phyloP scores from a whole-genome alignment of 2,113 vertebrate species.

The Cephalopterus ornatus region DNA sequence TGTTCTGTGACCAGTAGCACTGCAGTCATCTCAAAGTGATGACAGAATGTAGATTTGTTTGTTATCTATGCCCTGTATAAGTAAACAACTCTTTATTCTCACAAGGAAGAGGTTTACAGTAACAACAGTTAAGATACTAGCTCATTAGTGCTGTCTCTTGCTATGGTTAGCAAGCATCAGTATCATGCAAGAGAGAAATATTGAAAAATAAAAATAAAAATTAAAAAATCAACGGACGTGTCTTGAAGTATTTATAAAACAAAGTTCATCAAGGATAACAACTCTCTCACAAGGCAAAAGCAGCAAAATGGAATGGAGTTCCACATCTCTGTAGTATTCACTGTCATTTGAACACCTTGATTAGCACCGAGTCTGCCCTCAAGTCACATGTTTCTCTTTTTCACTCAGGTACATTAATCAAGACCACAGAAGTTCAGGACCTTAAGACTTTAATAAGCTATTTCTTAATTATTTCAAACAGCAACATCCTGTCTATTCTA shows the following conservation, averaged over 20 bases:
- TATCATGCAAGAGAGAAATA: neutral
- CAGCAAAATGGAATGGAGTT: neutral
- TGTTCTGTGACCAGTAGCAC: neutral
- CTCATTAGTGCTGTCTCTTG: neutral
- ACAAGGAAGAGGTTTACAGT: neutral
- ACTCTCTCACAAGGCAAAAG: neutral
- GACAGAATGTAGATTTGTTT: neutral
- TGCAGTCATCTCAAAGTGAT: neutral
- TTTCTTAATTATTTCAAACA: neutral
- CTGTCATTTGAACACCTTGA: neutral
- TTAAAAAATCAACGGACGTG: neutral
- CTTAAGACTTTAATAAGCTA: neutral
- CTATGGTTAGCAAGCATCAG: neutral
- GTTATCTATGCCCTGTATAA: neutral
- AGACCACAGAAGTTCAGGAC: neutral
- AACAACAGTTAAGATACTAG: neutral
- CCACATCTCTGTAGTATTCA: neutral
- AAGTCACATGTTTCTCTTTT: neutral
- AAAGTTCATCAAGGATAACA: neutral
- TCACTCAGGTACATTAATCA: neutral
- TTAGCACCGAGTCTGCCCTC: neutral
- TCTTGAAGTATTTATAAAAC: neutral
- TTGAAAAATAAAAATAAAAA: neutral
- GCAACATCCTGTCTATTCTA: neutral
- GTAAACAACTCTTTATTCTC: neutral